These are phyloP conservation scores for Chelonus formosanus DNA, from an alignment of 2,888 invertebrate genomes.

Conservation along the genomic window DNA sequence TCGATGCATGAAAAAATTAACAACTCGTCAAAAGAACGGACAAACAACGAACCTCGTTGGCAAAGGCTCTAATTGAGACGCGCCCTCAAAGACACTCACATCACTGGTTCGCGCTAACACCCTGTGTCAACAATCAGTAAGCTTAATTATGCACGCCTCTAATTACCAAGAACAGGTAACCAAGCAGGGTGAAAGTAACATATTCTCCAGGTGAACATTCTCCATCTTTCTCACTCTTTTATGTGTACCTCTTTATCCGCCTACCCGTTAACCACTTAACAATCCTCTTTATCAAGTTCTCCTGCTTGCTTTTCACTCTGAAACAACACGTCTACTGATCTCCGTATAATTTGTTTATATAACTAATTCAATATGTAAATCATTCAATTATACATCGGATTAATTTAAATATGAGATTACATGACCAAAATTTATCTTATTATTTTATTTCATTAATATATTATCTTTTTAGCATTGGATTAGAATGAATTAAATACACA, in stretches of 20 bases:
- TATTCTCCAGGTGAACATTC: constrained; percentile 25
- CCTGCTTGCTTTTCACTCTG: constrained; percentile 28
- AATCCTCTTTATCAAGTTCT: constrained; percentile 49
- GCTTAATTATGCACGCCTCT: constrained; percentile 64
- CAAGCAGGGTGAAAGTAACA: constrained; percentile 37
- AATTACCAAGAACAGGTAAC: constrained; percentile 52
- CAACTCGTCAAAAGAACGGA: constrained; percentile 54
- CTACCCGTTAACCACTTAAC: constrained; percentile 49
- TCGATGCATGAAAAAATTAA: constrained; percentile 48
- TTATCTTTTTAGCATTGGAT: neutral
- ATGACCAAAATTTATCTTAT: neutral
- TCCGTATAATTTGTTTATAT: constrained; percentile 57
- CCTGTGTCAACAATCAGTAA: constrained; percentile 59
- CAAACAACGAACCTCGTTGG: constrained; percentile 48
- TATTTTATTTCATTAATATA: constrained; percentile 2
- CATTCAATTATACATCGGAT: constrained; percentile 54
- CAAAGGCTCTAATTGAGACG: constrained; percentile 60
- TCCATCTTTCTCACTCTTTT: constrained; percentile 27
- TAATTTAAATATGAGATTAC: too few relatives aligned
- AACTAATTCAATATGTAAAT: constrained; percentile 61
- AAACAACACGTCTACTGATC: constrained; percentile 14
- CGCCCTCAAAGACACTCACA: constrained; percentile 60
- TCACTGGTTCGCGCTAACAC: constrained; percentile 59
- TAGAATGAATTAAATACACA: too few relatives aligned
- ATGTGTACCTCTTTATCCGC: constrained; percentile 22